phyloP scores from a whole-genome alignment of 2,888 invertebrate genomes.

The Leptothorax acervorum region DNA sequence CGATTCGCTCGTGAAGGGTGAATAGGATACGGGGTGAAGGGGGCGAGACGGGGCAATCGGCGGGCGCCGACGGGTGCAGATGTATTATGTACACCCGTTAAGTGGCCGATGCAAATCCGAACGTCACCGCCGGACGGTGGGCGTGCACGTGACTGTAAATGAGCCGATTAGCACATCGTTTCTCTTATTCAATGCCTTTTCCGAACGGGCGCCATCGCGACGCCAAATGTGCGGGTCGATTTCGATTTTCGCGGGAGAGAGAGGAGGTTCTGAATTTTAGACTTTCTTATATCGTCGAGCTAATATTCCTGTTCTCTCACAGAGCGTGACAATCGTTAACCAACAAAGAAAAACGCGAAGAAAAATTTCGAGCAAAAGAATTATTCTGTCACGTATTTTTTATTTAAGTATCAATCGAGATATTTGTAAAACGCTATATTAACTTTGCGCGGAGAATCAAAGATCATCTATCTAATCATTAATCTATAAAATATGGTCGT shows the following conservation, averaged over 20 bases:
- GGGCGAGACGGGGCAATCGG: slow-evolving; percentile 67
- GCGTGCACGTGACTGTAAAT: slow-evolving; percentile 76
- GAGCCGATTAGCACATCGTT: slow-evolving; percentile 76
- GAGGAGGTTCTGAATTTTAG: not conserved
- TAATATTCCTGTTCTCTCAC: not conserved
- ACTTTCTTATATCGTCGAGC: not conserved
- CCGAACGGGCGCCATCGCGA: slow-evolving; percentile 39
- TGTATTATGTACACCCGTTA: slow-evolving; percentile 76
- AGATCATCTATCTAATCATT: not conserved
- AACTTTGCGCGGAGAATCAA: not conserved
- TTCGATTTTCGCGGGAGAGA: slow-evolving; percentile 33
- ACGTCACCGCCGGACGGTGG: slow-evolving; percentile 74
- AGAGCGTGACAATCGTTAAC: not conserved
- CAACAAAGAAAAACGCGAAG: not conserved
- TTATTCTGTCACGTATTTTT: not conserved
- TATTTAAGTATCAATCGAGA: not conserved
- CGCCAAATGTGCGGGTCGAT: slow-evolving; percentile 55
- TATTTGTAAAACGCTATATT: not conserved
- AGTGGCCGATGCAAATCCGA: slow-evolving; percentile 79
- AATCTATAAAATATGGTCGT: not conserved
- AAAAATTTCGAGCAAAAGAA: not conserved
- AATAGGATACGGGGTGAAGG: slow-evolving; percentile 53
- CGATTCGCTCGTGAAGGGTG: slow-evolving; percentile 13
- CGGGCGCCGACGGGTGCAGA: slow-evolving; percentile 66
- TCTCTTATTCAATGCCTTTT: slow-evolving; percentile 76